Conservation (phyloP, 35 echinoderm and acorn worm species). For the Ophioderma brevispina region DNA sequence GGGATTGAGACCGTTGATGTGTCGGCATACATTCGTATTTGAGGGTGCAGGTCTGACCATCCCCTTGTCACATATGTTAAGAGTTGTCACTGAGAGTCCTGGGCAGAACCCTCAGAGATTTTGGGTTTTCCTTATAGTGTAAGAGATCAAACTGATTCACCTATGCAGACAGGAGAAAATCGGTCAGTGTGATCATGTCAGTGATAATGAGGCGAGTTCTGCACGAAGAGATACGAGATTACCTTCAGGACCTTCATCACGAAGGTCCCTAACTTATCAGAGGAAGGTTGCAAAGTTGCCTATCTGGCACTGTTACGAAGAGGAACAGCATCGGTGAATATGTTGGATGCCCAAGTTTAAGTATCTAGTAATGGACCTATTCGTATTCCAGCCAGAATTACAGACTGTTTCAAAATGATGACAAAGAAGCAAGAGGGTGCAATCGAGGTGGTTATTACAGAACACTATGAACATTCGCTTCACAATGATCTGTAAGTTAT, state of each 20-base stretch:
- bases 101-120: constrained; percentile 38
- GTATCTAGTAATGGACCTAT: not conserved
- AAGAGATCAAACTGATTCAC: constrained; percentile 40
- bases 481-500: too few relatives aligned
- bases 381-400: not conserved
- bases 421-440: not conserved
- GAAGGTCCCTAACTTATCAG: not conserved
- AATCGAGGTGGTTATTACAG: not conserved
- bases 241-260: too few relatives aligned
- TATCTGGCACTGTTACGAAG: constrained; percentile 5
- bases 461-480: not conserved
- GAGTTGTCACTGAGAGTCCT: constrained; percentile 45
- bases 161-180: constrained; percentile 32
- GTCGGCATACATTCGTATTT: constrained; percentile 17
- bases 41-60: constrained; percentile 51
- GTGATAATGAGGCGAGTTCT: constrained; percentile 40
- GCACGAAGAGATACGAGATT: not conserved
- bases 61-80: constrained; percentile 60
- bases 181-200: constrained; percentile 71
- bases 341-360: not conserved
- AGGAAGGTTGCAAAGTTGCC: not conserved
- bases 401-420: not conserved
- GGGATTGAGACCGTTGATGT: constrained; percentile 29
- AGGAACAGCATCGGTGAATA: not conserved
- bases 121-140: constrained; percentile 78